Conservation (phyloP, 1,140 invertebrate species). For the Orchesella cincta region DNA sequence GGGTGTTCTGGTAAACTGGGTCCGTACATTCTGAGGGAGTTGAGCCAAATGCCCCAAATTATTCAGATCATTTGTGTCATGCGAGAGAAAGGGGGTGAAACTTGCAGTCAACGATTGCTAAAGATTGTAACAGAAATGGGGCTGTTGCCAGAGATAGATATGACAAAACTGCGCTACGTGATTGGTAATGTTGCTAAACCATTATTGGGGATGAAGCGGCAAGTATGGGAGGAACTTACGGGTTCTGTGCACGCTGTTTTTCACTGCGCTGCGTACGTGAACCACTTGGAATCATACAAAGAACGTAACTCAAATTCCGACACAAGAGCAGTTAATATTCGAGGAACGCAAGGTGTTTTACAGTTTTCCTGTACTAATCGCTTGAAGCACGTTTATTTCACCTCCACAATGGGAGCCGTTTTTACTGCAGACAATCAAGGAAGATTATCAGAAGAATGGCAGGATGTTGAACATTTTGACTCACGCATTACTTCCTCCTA, state of each 20-base stretch:
- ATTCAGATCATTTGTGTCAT: neutral
- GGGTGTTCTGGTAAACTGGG: constrained; percentile 29
- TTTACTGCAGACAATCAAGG: neutral
- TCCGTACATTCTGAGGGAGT: constrained; percentile 12
- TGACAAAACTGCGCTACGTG: neutral
- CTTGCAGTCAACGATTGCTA: neutral
- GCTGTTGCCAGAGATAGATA: neutral
- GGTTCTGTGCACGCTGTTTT: constrained; percentile 4
- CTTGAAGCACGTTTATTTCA: constrained; percentile 8
- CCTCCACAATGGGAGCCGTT: constrained; percentile 9
- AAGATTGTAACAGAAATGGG: neutral
- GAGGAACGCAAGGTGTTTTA: constrained; percentile 18
- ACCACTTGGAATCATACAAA: constrained; percentile 31
- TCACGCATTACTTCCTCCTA: neutral
- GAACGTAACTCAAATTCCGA: neutral
- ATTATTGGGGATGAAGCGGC: neutral
- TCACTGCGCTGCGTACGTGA: constrained; percentile 13
- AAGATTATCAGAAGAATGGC: neutral
- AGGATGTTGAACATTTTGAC: neutral
- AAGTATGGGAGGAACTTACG: neutral
- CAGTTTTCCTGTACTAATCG: constrained; percentile 15
- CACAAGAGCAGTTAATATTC: constrained; percentile 25
- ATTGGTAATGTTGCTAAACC: neutral
- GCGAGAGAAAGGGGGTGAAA: neutral
- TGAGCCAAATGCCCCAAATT: neutral